Evolutionary conservation across 2,797 vertebrate species (phyloP).

Genomic region (Urosaurus nigricauda): DNA sequence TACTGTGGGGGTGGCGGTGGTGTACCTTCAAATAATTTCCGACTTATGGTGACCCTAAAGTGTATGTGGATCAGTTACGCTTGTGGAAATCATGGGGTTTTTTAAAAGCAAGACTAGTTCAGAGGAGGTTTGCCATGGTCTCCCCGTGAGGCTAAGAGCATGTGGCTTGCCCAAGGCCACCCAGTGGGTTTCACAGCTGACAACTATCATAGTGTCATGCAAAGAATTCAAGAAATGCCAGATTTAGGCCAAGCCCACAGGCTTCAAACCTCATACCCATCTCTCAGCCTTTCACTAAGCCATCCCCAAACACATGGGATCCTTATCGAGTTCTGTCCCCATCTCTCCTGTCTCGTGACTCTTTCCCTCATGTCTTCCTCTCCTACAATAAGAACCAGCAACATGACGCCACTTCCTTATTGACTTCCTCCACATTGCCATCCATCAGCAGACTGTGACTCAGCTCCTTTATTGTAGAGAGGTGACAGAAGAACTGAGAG

Average conservation of each 20-base stretch:
- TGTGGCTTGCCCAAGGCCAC: too few relatives aligned
- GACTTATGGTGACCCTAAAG: too few relatives aligned
- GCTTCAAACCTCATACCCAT: neutral
- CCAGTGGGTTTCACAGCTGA: too few relatives aligned
- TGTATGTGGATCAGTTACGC: too few relatives aligned
- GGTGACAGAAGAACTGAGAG: neutral
- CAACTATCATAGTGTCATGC: neutral
- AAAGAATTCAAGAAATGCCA: neutral
- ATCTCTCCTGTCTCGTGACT: too few relatives aligned
- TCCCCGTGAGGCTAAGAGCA: too few relatives aligned
- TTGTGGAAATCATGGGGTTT: too few relatives aligned
- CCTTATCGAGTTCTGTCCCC: neutral
- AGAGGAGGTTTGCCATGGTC: too few relatives aligned
- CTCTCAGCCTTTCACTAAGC: neutral
- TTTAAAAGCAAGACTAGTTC: too few relatives aligned
- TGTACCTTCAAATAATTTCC: too few relatives aligned
- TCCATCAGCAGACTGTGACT: slow-evolving; percentile 29
- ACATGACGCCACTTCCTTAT: accelerated
- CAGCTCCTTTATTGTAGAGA: slow-evolving; percentile 9
- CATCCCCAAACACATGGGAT: neutral
- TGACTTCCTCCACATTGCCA: neutral
- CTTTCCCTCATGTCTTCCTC: neutral
- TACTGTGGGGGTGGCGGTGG: neutral
- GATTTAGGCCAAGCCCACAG: neutral
- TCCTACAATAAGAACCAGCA: neutral